Conservation (phyloP, 1,140 invertebrate species). For the Vanessa tameamea region DNA sequence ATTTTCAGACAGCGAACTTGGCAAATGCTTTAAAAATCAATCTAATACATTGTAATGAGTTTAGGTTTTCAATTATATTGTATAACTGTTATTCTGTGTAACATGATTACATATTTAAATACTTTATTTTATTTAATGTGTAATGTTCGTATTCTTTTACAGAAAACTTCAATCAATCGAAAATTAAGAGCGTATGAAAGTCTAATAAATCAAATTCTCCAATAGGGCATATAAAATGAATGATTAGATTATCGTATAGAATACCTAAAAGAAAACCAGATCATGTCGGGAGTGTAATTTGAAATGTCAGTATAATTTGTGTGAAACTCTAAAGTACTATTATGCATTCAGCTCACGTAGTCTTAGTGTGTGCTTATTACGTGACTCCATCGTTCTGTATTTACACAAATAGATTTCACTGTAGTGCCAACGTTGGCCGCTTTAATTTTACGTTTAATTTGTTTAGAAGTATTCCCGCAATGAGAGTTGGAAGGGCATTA, state of each 20-base stretch:
- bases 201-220: too few relatives aligned
- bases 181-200: too few relatives aligned
- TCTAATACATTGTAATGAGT: too few relatives aligned
- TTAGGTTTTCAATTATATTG: too few relatives aligned
- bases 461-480: constrained; percentile 3
- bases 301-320: constrained; percentile 11
- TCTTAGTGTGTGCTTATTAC: constrained; percentile 12
- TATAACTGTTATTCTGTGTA: too few relatives aligned
- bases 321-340: constrained; percentile 20
- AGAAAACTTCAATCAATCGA: too few relatives aligned
- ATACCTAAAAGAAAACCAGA: not conserved
- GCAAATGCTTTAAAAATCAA: too few relatives aligned
- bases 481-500: not conserved
- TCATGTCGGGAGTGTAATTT: not conserved
- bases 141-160: too few relatives aligned
- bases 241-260: not conserved
- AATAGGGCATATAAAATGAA: too few relatives aligned
- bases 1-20: too few relatives aligned
- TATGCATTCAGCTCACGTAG: constrained; percentile 16
- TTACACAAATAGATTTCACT: constrained; percentile 13
- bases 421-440: not conserved
- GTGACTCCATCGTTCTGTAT: constrained; percentile 19
- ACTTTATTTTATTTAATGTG: too few relatives aligned
- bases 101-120: too few relatives aligned
- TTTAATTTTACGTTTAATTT: constrained; percentile 6